Conservation (phyloP, 1,140 invertebrate species). For the Pseudachorutes palmiensis region DNA sequence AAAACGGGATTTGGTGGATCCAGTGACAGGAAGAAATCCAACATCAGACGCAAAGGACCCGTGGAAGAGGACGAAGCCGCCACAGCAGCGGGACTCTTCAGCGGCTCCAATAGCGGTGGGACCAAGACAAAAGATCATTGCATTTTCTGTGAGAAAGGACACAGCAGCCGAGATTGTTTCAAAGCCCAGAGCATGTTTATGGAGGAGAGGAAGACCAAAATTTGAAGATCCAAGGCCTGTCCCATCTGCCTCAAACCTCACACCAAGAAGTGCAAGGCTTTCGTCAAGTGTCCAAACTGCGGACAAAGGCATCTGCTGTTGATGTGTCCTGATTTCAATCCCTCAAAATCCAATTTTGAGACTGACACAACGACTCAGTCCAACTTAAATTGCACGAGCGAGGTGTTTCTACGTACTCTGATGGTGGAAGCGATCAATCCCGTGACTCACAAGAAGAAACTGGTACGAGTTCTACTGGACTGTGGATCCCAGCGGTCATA, state of each 20-base stretch:
- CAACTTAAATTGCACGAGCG: not conserved
- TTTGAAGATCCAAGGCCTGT: not conserved
- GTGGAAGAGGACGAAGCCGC: not conserved
- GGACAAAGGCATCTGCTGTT: not conserved
- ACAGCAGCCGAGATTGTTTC: slow-evolving; percentile 6
- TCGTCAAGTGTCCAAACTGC: slow-evolving; percentile 10
- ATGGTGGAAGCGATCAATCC: not conserved
- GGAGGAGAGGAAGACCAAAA: slow-evolving; percentile 4
- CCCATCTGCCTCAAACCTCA: slow-evolving; percentile 4
- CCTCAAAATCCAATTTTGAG: not conserved
- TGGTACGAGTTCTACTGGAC: slow-evolving; percentile 6
- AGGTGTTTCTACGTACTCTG: not conserved
- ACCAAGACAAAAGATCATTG: not conserved
- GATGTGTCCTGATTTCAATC: slow-evolving; percentile 12
- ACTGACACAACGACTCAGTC: not conserved
- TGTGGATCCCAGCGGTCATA: slow-evolving; percentile 11
- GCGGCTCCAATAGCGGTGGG: too few species aligned
- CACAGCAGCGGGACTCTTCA: slow-evolving; percentile 9
- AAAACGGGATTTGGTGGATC: not conserved
- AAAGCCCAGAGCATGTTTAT: slow-evolving; percentile 8
- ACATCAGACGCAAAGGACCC: not conserved
- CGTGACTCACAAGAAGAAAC: not conserved
- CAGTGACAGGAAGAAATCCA: not conserved
- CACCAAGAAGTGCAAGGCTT: not conserved
- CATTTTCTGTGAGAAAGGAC: slow-evolving; percentile 24